A percentile compares a stretch with the other conserved stretches of the same genome.
Evolutionary conservation across 2,797 vertebrate genomes (phyloP).

Genomic region (Tenualosa thibaudeaui): DNA sequence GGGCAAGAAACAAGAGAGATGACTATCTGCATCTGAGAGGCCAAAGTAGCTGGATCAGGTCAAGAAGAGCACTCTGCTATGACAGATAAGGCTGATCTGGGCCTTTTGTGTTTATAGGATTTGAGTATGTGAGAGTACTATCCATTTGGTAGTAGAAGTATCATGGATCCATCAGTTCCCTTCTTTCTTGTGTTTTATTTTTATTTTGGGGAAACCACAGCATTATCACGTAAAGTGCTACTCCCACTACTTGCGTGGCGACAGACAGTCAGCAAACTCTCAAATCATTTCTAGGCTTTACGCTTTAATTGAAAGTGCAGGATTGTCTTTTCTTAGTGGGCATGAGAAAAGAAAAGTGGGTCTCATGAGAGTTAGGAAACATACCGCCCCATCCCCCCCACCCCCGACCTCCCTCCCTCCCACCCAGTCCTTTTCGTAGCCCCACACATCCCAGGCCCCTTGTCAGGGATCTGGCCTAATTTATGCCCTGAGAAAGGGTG

Average conservation of each 20-base stretch:
- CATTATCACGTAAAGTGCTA: background rate
- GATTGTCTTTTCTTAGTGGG: constrained; percentile 43
- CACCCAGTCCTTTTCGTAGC: background rate
- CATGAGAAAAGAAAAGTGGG: constrained; percentile 47
- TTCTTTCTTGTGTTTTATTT: background rate
- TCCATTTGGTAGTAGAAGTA: background rate
- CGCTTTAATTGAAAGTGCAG: constrained; percentile 22
- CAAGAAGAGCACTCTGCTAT: constrained; percentile 26
- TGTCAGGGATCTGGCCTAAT: constrained; percentile 65
- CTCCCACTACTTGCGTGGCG: background rate
- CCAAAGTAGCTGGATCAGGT: constrained; percentile 37
- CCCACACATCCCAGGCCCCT: background rate
- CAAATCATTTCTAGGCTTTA: background rate
- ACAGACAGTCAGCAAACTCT: background rate
- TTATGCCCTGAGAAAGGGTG: constrained; percentile 74
- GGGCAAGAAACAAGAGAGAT: constrained; percentile 39
- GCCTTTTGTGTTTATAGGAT: background rate
- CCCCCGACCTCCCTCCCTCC: background rate
- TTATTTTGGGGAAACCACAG: background rate
- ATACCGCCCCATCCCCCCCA: constrained; percentile 32
- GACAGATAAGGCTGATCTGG: constrained; percentile 18
- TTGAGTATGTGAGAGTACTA: background rate
- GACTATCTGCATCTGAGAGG: constrained; percentile 35
- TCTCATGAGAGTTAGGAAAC: constrained; percentile 48
- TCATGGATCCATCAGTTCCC: background rate